Conservation (phyloP, 2,888 invertebrate species). For the Odiellus spinosus region DNA sequence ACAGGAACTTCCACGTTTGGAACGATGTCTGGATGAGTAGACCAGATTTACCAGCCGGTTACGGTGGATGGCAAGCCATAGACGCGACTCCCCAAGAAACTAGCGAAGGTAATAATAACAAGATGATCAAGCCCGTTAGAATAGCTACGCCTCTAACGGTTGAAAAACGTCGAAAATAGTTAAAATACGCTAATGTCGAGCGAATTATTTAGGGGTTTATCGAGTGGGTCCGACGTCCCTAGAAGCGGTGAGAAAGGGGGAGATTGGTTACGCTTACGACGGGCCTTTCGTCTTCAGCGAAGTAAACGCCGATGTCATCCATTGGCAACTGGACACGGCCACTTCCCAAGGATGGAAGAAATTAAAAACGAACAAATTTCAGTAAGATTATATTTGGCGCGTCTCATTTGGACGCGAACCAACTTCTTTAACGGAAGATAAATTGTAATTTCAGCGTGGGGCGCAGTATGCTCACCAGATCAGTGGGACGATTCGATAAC, state of each 20-base stretch:
- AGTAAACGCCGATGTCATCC: slow-evolving; percentile 59
- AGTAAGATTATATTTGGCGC: slow-evolving; percentile 36
- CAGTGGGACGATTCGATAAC: slow-evolving; percentile 48
- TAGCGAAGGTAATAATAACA: slow-evolving; percentile 25
- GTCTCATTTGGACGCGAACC: background rate
- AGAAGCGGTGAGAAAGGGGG: slow-evolving; percentile 54
- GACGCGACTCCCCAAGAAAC: slow-evolving; percentile 32
- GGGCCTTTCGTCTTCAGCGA: slow-evolving; percentile 58
- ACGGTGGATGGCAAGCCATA: slow-evolving; percentile 28
- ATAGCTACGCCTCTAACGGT: no score
- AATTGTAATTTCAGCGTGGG: slow-evolving; percentile 41
- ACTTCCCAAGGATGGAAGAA: slow-evolving; percentile 48
- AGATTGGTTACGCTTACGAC: slow-evolving; percentile 54
- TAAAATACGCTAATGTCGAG: no score
- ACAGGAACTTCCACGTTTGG: slow-evolving; percentile 33
- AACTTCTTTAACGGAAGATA: background rate
- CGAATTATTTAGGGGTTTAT: slow-evolving; percentile 22
- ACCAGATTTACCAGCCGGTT: background rate
- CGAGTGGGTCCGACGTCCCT: slow-evolving; percentile 46
- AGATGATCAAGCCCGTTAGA: background rate
- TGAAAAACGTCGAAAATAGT: no score
- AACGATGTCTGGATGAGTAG: slow-evolving; percentile 30
- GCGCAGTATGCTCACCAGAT: slow-evolving; percentile 49
- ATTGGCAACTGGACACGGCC: slow-evolving; percentile 54
- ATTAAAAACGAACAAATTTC: slow-evolving; percentile 53